phyloP scores from a whole-genome alignment of 2,797 vertebrate species.

The Cyprinodon diabolis region DNA sequence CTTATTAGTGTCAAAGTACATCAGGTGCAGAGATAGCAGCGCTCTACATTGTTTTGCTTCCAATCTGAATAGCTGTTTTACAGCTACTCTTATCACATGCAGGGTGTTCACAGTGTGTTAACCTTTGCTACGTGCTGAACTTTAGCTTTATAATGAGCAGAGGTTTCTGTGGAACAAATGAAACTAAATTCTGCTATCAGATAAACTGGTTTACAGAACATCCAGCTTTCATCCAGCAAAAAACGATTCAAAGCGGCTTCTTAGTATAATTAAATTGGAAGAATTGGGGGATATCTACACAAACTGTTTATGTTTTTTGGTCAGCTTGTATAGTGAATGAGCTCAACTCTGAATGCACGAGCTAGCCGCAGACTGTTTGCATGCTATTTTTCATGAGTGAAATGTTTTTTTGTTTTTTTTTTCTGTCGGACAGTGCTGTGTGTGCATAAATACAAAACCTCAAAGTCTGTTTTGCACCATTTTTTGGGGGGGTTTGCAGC shows the following conservation, averaged over 20 bases:
- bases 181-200: neutral
- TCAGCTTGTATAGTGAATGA: constrained; percentile 18
- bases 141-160: neutral
- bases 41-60: constrained; percentile 15
- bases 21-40: constrained; percentile 37
- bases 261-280: constrained; percentile 28
- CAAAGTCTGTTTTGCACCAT: constrained; percentile 4
- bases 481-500: neutral
- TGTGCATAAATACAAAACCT: neutral
- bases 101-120: constrained; percentile 12
- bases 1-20: constrained; percentile 61
- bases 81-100: constrained; percentile 38
- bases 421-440: neutral
- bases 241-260: neutral
- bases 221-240: neutral
- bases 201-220: constrained; percentile 2
- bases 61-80: constrained; percentile 38
- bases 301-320: constrained; percentile 18
- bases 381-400: constrained; percentile 2
- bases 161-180: neutral
- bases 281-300: neutral
- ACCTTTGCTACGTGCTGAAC: constrained; percentile 22
- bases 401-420: neutral
- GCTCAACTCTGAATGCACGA: constrained; percentile 15
- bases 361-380: constrained; percentile 9